These are phyloP conservation scores for Erinaceus europaeus DNA, from an alignment of 2,113 vertebrate species.

Conservation along the genomic window DNA sequence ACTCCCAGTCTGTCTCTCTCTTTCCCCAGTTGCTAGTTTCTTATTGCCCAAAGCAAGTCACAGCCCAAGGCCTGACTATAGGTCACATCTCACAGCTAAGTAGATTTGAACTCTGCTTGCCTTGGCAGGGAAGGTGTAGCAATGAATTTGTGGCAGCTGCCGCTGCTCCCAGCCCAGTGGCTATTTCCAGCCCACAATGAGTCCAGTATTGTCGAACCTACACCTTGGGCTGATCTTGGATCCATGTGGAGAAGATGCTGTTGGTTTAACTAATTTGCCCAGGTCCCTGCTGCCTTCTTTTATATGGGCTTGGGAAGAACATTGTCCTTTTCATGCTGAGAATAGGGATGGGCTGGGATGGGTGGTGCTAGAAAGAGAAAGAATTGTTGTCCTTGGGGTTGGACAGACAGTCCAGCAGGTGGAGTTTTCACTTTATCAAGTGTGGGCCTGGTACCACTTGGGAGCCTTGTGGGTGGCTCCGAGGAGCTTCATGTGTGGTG, in stretches of 20 bases:
- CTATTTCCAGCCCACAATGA: too few species aligned
- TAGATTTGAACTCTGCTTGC: not conserved
- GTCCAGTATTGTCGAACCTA: not conserved
- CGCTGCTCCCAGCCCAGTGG: too few species aligned
- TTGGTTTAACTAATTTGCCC: too few species aligned
- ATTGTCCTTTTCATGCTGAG: not conserved
- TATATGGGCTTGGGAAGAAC: not conserved
- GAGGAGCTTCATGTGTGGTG: too few species aligned
- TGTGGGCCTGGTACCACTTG: too few species aligned
- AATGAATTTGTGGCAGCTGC: not conserved
- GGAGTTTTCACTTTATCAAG: too few species aligned
- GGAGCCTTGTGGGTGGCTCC: too few species aligned
- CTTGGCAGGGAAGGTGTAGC: not conserved
- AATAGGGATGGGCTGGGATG: not conserved
- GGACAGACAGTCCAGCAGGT: too few species aligned
- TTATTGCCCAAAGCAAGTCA: not conserved
- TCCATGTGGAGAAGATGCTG: not conserved
- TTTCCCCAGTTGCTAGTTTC: not conserved
- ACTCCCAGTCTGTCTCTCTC: too few species aligned
- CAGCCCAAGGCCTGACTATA: too few species aligned
- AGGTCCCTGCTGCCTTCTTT: not conserved
- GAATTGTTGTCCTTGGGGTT: too few species aligned
- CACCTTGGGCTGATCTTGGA: not conserved
- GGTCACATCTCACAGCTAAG: too few species aligned
- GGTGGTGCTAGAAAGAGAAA: not conserved